Evolutionary conservation across 2,113 vertebrate genomes (phyloP).

Genomic region (Menura novaehollandiae): DNA sequence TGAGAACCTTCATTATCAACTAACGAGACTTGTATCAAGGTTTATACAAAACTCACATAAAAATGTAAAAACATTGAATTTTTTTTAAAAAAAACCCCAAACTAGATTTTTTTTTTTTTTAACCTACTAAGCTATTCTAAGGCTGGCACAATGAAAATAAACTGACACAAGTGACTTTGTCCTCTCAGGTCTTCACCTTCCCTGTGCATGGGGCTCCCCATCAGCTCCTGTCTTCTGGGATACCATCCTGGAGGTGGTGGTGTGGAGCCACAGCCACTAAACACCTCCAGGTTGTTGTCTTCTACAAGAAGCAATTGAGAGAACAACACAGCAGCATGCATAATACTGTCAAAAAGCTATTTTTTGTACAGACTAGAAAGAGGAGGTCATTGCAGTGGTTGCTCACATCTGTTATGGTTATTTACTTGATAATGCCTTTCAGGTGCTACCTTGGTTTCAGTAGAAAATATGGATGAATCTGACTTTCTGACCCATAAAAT

Average conservation of each 20-base stretch:
- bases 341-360: neutral
- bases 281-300: neutral
- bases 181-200: neutral
- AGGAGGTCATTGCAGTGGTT: neutral
- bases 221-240: neutral
- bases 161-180: neutral
- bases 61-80: neutral
- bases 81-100: neutral
- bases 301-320: neutral
- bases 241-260: neutral
- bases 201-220: neutral
- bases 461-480: conserved; percentile 79
- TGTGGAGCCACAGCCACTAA: too few relatives aligned
- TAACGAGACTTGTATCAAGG: neutral
- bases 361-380: neutral
- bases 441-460: conserved; percentile 81
- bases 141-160: neutral
- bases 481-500: conserved; percentile 79
- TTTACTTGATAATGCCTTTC: neutral
- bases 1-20: conserved; percentile 44
- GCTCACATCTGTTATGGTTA: fast-evolving
- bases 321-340: neutral
- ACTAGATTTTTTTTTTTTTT: neutral
- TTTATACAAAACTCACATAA: neutral
- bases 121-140: neutral